phyloP scores from a whole-genome alignment of 1,140 invertebrate species.

The Spodoptera frugiperda region DNA sequence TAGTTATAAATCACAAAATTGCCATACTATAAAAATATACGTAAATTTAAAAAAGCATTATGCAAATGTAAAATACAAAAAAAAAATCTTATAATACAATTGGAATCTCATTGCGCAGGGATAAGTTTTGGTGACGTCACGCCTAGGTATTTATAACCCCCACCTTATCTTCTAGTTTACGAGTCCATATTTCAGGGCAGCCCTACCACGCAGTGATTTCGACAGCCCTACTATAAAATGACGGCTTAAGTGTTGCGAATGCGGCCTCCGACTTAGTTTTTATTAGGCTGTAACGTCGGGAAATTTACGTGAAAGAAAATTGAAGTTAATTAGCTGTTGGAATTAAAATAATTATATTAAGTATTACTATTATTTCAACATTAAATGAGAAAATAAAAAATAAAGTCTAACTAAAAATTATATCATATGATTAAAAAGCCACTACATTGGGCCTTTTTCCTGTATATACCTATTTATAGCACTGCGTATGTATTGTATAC shows the following conservation, averaged over 20 bases:
- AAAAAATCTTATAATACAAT: slow-evolving; percentile 72
- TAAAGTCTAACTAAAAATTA: no score
- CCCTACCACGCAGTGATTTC: slow-evolving; percentile 15
- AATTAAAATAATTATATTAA: no score
- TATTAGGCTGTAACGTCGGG: slow-evolving; percentile 12
- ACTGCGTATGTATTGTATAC: no score
- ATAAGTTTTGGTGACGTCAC: slow-evolving; percentile 54
- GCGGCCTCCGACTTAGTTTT: slow-evolving; percentile 19
- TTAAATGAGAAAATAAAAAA: no score
- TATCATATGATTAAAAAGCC: no score
- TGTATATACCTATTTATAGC: no score
- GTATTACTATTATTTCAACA: no score
- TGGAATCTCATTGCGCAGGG: slow-evolving; percentile 72
- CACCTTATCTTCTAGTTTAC: slow-evolving; percentile 61
- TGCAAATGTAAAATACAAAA: slow-evolving; percentile 64
- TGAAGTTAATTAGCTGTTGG: no score
- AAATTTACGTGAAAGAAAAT: slow-evolving; percentile 1
- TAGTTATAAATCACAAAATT: no score
- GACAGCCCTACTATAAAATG: slow-evolving; percentile 30
- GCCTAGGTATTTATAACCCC: slow-evolving; percentile 67
- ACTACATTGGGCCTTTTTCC: no score
- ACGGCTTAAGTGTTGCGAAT: slow-evolving; percentile 12
- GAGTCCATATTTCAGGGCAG: slow-evolving; percentile 60
- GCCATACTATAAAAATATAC: no score
- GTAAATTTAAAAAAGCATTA: neutral